Percentiles rank a stretch among this genome's conserved stretches.
phyloP scores from a whole-genome alignment of 2,888 invertebrate genomes.

The Lithosia quadra region DNA sequence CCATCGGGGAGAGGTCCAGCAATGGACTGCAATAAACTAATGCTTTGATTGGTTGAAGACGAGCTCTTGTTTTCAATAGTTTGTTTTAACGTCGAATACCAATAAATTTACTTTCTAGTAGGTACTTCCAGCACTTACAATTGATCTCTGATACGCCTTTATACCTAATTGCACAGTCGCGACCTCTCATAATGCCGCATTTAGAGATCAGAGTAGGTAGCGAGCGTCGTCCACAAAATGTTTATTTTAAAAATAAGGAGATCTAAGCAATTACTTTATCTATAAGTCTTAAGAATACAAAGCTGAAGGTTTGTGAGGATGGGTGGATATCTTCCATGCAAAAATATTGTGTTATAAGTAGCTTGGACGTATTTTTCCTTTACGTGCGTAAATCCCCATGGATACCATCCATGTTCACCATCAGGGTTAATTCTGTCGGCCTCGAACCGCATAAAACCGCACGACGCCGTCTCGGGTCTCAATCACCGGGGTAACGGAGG shows the following conservation, averaged over 20 bases:
- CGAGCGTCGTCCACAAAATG: constrained; percentile 38
- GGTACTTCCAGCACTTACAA: constrained; percentile 42
- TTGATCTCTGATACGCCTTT: constrained; percentile 41
- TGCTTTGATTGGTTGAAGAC: no score
- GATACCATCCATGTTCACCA: no score
- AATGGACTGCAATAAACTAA: no score
- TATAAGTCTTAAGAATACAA: neutral
- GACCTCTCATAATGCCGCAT: constrained; percentile 55
- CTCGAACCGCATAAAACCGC: no score
- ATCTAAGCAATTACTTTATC: neutral
- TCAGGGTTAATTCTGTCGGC: no score
- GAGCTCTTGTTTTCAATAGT: neutral
- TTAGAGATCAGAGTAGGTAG: constrained; percentile 38
- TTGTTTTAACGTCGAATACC: neutral
- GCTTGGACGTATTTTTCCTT: no score
- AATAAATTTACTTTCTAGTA: neutral
- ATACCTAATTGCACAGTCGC: constrained; percentile 59
- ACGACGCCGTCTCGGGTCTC: no score
- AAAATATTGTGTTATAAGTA: no score
- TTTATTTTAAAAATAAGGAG: constrained; percentile 31
- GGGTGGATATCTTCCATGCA: no score
- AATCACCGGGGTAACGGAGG: no score
- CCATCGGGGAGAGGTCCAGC: no score
- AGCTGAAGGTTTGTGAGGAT: neutral
- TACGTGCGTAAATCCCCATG: no score